Evolutionary conservation across 1,140 invertebrate species (phyloP), one percentile per base, ranked within the genome.

Genomic region (Magallana ariakensis): DNA sequence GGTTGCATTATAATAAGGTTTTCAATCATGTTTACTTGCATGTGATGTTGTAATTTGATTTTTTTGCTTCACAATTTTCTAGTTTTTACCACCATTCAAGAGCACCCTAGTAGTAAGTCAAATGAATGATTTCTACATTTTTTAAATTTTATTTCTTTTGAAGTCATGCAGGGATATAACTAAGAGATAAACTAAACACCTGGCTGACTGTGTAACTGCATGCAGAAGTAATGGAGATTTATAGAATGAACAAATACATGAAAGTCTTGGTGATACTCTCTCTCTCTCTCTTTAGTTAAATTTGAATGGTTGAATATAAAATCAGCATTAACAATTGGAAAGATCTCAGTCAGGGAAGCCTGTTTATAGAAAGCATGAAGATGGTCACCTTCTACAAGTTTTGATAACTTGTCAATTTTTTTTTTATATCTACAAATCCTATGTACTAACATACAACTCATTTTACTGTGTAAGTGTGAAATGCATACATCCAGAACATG

Each of bases 71-170:
- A 26, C 22, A 75, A 75, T 75, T 75, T 46, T 75, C 11, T 75
- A 75, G 66, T 75, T 75, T 75, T 75, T 75, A 75, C 66, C 66
- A 75, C 66, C 66, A 75, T 75, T 75, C 66, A 75, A 75, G 66
- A 75, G 9, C 22, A 75, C 19, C 22, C 66, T 26, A 26, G 22
- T 75, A 75, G 66, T 75, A 75, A 75, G 66, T 75, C 13, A 13
- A 75, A 26, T 75, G 19, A 26, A 75, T 26, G 22, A 62, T 46
- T 46, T 46, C 33, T 46, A 46, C 33, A 46, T 9, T 75, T 10
- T 75, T 26, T 33, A 33, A n/a, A 19, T 26, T 75, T 26, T 46
- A 46, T 75, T 26, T 26, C 66, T 11, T 10, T 26, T 46, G 33
- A 46, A 46, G 22, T 19, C 66, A 46, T 46, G 33, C 66, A 75